Base-by-base conservation (phyloP, 2,888 invertebrate genomes). In the Macrophya annulata region DNA sequence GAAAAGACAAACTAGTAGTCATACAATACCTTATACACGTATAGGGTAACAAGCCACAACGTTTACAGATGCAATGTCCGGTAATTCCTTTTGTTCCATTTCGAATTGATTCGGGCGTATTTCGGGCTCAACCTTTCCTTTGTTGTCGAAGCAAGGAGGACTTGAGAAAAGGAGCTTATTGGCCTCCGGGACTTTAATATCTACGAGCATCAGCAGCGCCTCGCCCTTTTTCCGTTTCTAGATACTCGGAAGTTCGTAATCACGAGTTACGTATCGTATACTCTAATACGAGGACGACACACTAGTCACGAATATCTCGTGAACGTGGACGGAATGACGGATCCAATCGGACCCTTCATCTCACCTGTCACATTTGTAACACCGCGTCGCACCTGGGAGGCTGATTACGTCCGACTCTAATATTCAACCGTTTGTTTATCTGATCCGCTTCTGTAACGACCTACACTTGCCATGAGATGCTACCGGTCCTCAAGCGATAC, bases 341-440 rank as follows among this genome's bases (percentile, higher is more conserved):
- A 85, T 86, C 86, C 88, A 90, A 90, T 91, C 90, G 87, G 87
- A 82, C 71, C 86, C 87, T 87, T 89, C 89, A 90, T 90, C 90
- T 88, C 84, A 85, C 81, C 85, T 79, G 85, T 71, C 85, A 81
- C 85, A 81, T 85, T 85, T 85, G 81, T 81, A 85, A 71, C 86
- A 86, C 85, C 84, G 86, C 87, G 85, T 65, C 68, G 83, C 86
- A 84, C 84, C 86, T 85, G 86, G 85, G 71, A 88, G 87, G 87
- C 89, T 90, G 92, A 92, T 92, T 92, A 91, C 91, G 92, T 92
- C 92, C 89, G 90, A 87, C 88, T 88, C 88, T 90, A 89, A 91
- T 90, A 90, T 89, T 87, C 88, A 89, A 88, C 85, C 89, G 90
- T 91, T 92, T 91, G 91, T 92, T 92, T 91, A 92, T 92, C 92